A percentile compares a stretch with the other conserved stretches of the same genome.
These are phyloP conservation scores for Meteorus colon DNA, from an alignment of 2,888 invertebrate species.

Conservation along the genomic window DNA sequence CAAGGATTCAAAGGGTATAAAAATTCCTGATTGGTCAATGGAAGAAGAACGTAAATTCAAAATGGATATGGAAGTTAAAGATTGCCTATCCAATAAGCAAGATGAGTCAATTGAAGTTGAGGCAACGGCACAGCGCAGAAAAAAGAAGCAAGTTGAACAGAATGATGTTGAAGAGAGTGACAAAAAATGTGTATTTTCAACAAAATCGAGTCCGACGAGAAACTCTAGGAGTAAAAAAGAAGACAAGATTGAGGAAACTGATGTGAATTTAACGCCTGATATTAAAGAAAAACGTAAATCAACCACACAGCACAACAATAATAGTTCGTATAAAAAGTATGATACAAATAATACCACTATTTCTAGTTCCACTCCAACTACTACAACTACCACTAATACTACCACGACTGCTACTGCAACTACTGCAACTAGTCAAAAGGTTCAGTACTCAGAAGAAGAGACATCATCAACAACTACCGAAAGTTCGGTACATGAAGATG, in stretches of 20 bases:
- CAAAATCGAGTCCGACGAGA: constrained; percentile 61
- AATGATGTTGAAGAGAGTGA: constrained; percentile 36
- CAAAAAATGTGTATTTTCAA: constrained; percentile 54
- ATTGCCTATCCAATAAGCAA: constrained; percentile 47
- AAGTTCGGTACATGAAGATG: constrained; percentile 79
- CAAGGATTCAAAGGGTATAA: constrained; percentile 58
- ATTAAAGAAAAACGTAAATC: constrained; percentile 51
- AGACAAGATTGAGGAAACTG: constrained; percentile 70
- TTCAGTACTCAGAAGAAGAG: constrained; percentile 78
- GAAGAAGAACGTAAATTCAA: constrained; percentile 68
- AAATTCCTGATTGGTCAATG: constrained; percentile 66
- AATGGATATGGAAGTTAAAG: constrained; percentile 64
- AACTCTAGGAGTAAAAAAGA: constrained; percentile 65
- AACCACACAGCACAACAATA: constrained; percentile 57
- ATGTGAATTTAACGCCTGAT: constrained; percentile 62
- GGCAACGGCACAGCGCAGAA: constrained; percentile 42
- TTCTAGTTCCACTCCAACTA: neutral
- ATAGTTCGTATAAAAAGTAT: constrained; percentile 64
- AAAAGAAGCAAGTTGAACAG: constrained; percentile 45
- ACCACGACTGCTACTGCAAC: neutral
- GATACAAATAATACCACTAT: constrained; percentile 59
- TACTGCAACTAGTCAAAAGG: constrained; percentile 62
- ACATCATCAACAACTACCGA: constrained; percentile 83
- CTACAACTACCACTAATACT: neutral
- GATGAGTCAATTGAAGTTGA: constrained; percentile 8